Conservation (phyloP, 2,888 invertebrate genomes). For the Drosophila testacea region DNA sequence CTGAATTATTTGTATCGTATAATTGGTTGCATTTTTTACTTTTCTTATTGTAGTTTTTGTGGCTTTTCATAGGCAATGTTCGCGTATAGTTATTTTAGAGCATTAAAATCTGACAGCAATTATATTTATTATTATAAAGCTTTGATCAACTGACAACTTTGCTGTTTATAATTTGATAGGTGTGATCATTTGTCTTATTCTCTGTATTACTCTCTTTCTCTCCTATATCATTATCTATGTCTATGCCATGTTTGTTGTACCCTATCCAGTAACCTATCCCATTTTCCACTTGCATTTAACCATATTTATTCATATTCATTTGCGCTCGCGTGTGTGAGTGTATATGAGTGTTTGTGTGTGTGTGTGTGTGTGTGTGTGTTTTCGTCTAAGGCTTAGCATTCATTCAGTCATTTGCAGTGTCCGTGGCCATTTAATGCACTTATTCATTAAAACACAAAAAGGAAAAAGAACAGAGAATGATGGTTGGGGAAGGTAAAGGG, state of each 20-base stretch:
- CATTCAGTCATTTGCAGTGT: slow-evolving; percentile 73
- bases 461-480: slow-evolving; percentile 20
- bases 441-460: slow-evolving; percentile 75
- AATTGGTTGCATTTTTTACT: no score
- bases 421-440: slow-evolving; percentile 79
- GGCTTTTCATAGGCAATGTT: no score
- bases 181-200: neutral
- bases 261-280: slow-evolving; percentile 2
- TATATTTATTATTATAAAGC: neutral
- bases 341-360: neutral
- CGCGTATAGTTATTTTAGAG: neutral
- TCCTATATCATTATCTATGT: neutral
- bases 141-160: slow-evolving; percentile 4
- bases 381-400: slow-evolving; percentile 65
- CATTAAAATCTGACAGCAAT: neutral
- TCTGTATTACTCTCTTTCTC: neutral
- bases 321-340: slow-evolving; percentile 1
- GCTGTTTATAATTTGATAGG: neutral
- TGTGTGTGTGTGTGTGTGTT: slow-evolving; percentile 23
- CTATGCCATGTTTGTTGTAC: no score
- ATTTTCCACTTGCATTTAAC: slow-evolving; percentile 31
- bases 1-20: no score
- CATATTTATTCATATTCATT: slow-evolving; percentile 53
- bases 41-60: no score
- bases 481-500: neutral